Conservation (phyloP, 2,888 invertebrate species). For the Drosophila testacea region DNA sequence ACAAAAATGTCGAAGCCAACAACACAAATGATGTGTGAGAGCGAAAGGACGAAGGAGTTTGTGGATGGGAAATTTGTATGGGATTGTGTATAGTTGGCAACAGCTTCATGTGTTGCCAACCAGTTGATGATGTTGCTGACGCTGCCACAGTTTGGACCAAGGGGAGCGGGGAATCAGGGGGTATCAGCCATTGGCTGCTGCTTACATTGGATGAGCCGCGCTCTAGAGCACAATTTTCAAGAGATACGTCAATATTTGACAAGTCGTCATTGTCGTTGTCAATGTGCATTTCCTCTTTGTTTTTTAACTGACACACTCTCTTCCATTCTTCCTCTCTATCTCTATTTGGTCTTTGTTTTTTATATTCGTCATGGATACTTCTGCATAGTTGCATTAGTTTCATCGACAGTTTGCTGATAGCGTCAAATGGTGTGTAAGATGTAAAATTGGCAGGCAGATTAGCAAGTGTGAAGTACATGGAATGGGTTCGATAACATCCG, state of each 20-base stretch:
- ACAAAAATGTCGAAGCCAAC: conserved; percentile 73
- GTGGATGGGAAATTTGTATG: conserved; percentile 2
- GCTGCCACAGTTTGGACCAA: conserved; percentile 47
- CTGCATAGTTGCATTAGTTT: conserved; percentile 69
- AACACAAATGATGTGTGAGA: conserved; percentile 68
- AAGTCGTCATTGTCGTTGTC: conserved; percentile 79
- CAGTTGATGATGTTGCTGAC: conserved; percentile 82
- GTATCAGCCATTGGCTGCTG: conserved; percentile 72
- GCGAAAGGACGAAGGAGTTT: conserved; percentile 2
- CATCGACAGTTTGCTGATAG: conserved; percentile 40
- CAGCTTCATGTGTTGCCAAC: conserved; percentile 73
- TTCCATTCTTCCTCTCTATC: background rate
- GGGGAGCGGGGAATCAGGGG: background rate
- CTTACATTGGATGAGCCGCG: conserved; percentile 81
- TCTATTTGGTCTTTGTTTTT: conserved; percentile 17
- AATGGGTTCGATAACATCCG: background rate
- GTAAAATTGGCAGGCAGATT: conserved; percentile 32
- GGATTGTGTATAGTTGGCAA: conserved; percentile 51
- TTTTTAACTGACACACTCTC: conserved; percentile 24
- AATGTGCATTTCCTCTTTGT: conserved; percentile 53
- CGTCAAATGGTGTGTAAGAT: conserved; percentile 60
- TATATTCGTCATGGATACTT: conserved; percentile 53
- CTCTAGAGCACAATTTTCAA: conserved; percentile 81
- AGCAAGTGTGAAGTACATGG: conserved; percentile 37
- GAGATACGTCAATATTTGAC: conserved; percentile 83